Base-by-base conservation (phyloP, 2,113 vertebrate species). In the Cynopterus brachyotis region DNA sequence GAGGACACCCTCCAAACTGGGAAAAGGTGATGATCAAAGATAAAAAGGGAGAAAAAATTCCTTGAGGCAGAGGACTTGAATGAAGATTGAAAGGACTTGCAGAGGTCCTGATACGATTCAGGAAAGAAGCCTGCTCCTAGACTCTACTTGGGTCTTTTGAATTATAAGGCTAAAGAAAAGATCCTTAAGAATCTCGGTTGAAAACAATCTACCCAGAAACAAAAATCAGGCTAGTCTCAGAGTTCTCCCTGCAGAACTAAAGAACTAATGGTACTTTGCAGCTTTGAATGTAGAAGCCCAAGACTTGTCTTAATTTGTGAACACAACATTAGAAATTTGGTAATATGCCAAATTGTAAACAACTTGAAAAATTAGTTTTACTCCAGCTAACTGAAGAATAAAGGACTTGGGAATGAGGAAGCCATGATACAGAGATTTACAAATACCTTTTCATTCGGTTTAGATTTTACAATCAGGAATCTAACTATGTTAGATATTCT, bases 401-500 rank as follows among this genome's bases (percentile, higher is more conserved):
- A 83, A 91, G n/a, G 35, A 30, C 37, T 82, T 82, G 40, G 79
- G 35, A 86, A 83, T 60, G 13, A 95, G 35, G 32, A 79, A 75
- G 13, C 32, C 15, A 53, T 3, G 2, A 35, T 10, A 24, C 37
- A 40, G 64, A 24, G 30, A 70, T 72, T 67, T 89, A 72, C 12
- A 78, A 84, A 50, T 75, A 37, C 19, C 22, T 89, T 70, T 32
- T 73, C 67, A 35, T 40, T 73, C 67, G 67, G 32, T 59, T 96
- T 92, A 66, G 60, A 82, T 78, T 60, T 35, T 32, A 76, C 1
- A 59, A n/a, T 91, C 16, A 85, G 78, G 60, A 88, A 55, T 94
- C 42, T 91, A 93, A 84, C 88, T 95, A 42, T 91, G 35, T 45
- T 92, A 73, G 67, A 11, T 88, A 67, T 88, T 97, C 94, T 91